These are phyloP conservation scores for Eumerus sabulonum DNA, from an alignment of 2,888 invertebrate species.

Conservation along the genomic window DNA sequence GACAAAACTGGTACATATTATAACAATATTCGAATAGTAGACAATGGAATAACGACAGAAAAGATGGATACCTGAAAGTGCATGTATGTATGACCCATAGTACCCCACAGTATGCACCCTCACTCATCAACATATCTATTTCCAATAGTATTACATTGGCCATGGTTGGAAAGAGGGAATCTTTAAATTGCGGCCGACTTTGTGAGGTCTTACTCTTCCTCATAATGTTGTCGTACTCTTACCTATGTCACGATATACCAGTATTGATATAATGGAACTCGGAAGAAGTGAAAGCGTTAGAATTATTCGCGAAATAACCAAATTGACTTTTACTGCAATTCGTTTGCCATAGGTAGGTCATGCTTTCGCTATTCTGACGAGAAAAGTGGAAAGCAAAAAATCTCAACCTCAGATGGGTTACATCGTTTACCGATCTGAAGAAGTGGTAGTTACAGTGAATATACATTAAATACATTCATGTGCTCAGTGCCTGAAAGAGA, in stretches of 20 bases:
- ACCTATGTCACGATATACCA: slow-evolving; percentile 41
- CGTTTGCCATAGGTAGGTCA: slow-evolving; percentile 72
- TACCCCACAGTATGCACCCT: too few relatives aligned
- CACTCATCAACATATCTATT: too few relatives aligned
- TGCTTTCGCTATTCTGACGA: slow-evolving; percentile 70
- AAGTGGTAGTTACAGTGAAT: not conserved
- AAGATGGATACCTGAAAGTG: slow-evolving; percentile 13
- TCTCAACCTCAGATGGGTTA: not conserved
- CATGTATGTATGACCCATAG: slow-evolving; percentile 30
- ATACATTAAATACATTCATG: not conserved
- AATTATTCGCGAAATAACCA: slow-evolving; percentile 53
- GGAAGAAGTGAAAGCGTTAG: slow-evolving; percentile 69
- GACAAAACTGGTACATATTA: slow-evolving; percentile 31
- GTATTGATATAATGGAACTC: slow-evolving; percentile 38
- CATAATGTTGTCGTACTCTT: slow-evolving; percentile 12
- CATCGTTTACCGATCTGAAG: not conserved
- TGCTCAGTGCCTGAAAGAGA: not conserved
- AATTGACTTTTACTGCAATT: slow-evolving; percentile 70
- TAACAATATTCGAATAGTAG: slow-evolving; percentile 12
- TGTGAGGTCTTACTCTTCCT: slow-evolving; percentile 14
- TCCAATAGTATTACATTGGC: too few relatives aligned
- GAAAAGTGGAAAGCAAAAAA: slow-evolving; percentile 29
- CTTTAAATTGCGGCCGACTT: slow-evolving; percentile 31
- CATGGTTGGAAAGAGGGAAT: too few relatives aligned
- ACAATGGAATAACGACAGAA: slow-evolving; percentile 41